phyloP scores from a whole-genome alignment of 2,113 vertebrate genomes.

The Merops nubicus region DNA sequence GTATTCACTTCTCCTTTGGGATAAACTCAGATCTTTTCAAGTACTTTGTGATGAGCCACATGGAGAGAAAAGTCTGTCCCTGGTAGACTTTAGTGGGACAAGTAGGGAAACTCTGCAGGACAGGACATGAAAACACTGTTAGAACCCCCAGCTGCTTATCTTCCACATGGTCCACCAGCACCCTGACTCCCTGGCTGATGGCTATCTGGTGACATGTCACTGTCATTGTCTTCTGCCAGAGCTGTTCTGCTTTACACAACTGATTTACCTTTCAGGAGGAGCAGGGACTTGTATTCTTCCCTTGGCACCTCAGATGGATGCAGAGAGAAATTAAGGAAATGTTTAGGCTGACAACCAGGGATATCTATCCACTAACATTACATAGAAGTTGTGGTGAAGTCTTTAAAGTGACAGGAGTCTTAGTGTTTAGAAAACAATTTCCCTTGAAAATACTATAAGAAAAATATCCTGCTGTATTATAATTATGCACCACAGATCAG shows the following conservation, averaged over 20 bases:
- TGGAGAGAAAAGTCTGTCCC: not conserved
- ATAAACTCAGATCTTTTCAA: not conserved
- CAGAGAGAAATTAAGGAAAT: not conserved
- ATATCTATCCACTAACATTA: not conserved
- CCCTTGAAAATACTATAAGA: not conserved
- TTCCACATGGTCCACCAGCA: not conserved
- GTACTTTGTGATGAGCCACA: not conserved
- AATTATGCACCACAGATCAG: not conserved
- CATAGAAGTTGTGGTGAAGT: not conserved
- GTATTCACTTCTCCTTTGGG: not conserved
- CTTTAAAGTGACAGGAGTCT: not conserved
- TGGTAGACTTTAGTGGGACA: not conserved
- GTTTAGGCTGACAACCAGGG: not conserved
- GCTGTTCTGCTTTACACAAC: not conserved
- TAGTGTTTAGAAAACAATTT: not conserved
- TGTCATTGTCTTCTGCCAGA: not conserved
- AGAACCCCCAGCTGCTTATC: not conserved
- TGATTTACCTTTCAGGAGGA: not conserved
- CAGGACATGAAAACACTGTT: not conserved
- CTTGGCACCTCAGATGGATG: not conserved
- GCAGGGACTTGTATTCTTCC: not conserved
- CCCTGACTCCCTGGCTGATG: not conserved
- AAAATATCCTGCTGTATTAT: not conserved
- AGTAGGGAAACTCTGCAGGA: not conserved
- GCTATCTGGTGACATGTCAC: rapidly evolving